Evolutionary conservation across 1,140 invertebrate genomes (phyloP), one percentile per base, ranked within the genome.

Genomic region (Drosophila bocqueti): DNA sequence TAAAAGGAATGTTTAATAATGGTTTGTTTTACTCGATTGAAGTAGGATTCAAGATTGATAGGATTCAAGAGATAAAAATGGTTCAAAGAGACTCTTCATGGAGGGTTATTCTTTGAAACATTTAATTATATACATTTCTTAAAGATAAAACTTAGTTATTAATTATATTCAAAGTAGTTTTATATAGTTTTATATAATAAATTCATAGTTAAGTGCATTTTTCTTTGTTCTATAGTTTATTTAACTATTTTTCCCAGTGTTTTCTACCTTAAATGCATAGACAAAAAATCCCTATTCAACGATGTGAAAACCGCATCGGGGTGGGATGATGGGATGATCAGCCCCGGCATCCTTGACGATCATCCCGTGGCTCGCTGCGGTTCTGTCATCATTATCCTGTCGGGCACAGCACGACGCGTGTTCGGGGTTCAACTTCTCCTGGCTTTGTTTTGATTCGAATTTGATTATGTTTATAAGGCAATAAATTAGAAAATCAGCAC

Each of bases 391-490:
- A 78, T 77, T 60, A 78, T 69, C 64, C 72, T 60, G 50, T 36
- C 15, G 21, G 11, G 9, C 58, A 15, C 84, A 83, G 84, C 84
- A 71, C 73, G 84, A 65, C 63, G 69, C 69, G 61, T 62, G 54
- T 73, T 73, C 15, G 54, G 50, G 69, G 55, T 36, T 52, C 24
- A 26, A 11, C 21, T 46, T 4, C 24, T 71, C 47, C 29, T 24
- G 63, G 38, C 50, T 67, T 90, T 89, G 85, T 89, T 89, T 76
- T 89, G 85, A 89, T 89, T 68, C 24, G 79, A 79, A 79, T 89
- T 82, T 90, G 85, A 89, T 89, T 85, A 90, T 90, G 81, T 89
- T 89, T 90, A 76, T 79, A 75, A 66, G 73, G 45, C 61, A 81
- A 89, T 89, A 86, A 86, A 85, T 85, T 73, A 73, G 67, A 61